These are phyloP conservation scores for Sinocyclocheilus rhinocerous DNA, from an alignment of 2,113 vertebrate genomes.

Conservation along the genomic window DNA sequence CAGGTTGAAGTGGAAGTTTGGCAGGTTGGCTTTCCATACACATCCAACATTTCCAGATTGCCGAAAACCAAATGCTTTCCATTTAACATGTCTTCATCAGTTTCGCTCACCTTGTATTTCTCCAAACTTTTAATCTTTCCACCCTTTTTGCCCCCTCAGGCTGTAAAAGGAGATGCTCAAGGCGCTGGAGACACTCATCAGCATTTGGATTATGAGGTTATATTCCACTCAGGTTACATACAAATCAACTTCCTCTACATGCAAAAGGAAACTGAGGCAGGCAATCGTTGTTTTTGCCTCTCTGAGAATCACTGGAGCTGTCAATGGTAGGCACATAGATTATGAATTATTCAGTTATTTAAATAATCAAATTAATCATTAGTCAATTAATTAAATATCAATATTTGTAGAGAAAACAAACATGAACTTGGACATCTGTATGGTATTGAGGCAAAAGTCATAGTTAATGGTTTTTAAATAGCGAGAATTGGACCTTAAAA, in stretches of 20 bases:
- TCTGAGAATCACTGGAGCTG: neutral
- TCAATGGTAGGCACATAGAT: neutral
- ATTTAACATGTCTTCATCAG: neutral
- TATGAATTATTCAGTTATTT: neutral
- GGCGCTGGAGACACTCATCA: neutral
- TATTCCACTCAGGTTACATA: neutral
- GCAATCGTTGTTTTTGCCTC: neutral
- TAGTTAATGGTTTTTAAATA: no score
- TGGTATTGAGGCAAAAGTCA: no score
- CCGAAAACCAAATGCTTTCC: neutral
- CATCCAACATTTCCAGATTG: constrained; percentile 10
- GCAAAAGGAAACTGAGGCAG: neutral
- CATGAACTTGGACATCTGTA: no score
- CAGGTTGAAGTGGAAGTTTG: neutral
- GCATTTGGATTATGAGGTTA: neutral
- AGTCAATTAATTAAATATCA: no score
- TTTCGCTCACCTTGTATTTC: neutral
- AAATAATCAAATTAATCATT: neutral
- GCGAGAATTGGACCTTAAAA: no score
- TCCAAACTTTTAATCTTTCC: constrained; percentile 14
- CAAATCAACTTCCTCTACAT: neutral
- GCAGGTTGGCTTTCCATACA: neutral
- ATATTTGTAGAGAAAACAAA: no score
- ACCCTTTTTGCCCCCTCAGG: neutral
- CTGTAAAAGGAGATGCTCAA: no score